Evolutionary conservation across 2,113 vertebrate species (phyloP).

Genomic region (Hipposideros armiger): DNA sequence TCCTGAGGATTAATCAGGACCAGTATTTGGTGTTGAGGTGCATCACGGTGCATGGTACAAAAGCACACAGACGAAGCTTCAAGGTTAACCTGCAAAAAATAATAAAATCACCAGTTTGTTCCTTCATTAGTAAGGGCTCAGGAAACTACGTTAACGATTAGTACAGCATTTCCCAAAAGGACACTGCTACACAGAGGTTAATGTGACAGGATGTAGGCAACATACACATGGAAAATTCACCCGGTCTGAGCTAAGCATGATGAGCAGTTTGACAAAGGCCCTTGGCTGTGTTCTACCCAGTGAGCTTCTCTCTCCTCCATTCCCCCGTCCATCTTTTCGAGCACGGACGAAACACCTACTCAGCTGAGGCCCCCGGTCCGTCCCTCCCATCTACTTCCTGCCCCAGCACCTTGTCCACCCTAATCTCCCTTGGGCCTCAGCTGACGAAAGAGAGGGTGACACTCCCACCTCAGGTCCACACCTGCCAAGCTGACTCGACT

Average conservation of each 20-base stretch:
- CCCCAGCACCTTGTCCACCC: neutral
- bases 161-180: neutral
- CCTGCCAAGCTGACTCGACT: neutral
- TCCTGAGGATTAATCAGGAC: slow-evolving; percentile 87
- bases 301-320: accelerated
- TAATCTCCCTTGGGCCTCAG: neutral
- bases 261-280: neutral
- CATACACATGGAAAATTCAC: neutral
- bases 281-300: neutral
- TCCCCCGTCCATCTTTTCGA: neutral
- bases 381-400: neutral
- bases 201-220: slow-evolving; percentile 21
- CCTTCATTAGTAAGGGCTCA: neutral
- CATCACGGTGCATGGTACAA: slow-evolving; percentile 84
- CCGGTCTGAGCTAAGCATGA: neutral
- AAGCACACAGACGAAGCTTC: slow-evolving; percentile 83
- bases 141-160: neutral
- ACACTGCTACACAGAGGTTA: slow-evolving; percentile 8
- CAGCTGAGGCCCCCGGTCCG: accelerated
- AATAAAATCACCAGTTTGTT: slow-evolving; percentile 70
- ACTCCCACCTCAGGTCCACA: no score
- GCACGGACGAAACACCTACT: neutral
- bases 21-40: slow-evolving; percentile 83
- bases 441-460: neutral
- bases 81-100: slow-evolving; percentile 85